A percentile compares a stretch with the other conserved stretches of the same genome.
phyloP scores from a whole-genome alignment of 2,113 vertebrate genomes.

The Tyto alba region DNA sequence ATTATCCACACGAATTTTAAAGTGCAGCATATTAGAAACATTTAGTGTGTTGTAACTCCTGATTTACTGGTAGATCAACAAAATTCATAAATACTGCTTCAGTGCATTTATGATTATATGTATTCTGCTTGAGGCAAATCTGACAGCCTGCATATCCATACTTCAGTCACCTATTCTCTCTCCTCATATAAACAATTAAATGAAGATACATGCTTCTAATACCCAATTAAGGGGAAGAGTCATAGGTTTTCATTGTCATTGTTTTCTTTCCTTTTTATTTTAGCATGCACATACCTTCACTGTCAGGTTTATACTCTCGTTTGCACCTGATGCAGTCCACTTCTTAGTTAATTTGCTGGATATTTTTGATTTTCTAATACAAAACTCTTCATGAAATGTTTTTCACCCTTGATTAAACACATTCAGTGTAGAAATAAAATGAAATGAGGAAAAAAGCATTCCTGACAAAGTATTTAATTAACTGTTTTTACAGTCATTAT shows the following conservation, averaged over 20 bases:
- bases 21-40: neutral
- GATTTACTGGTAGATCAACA: constrained; percentile 29
- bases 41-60: constrained; percentile 18
- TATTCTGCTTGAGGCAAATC: neutral
- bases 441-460: neutral
- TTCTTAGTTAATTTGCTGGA: neutral
- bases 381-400: neutral
- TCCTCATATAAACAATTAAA: neutral
- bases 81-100: neutral
- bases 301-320: neutral
- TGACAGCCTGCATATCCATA: neutral
- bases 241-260: neutral
- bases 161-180: neutral
- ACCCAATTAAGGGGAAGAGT: neutral
- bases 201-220: neutral
- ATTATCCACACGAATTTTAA: constrained; percentile 27
- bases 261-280: neutral
- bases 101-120: neutral
- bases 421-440: constrained; percentile 3
- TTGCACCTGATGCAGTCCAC: neutral
- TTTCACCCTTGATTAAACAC: constrained; percentile 19
- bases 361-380: neutral
- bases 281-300: neutral
- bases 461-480: constrained; percentile 3
- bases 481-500: neutral